Base-by-base conservation (phyloP, 2,113 vertebrate genomes). In the Lethenteron camtschaticum region DNA sequence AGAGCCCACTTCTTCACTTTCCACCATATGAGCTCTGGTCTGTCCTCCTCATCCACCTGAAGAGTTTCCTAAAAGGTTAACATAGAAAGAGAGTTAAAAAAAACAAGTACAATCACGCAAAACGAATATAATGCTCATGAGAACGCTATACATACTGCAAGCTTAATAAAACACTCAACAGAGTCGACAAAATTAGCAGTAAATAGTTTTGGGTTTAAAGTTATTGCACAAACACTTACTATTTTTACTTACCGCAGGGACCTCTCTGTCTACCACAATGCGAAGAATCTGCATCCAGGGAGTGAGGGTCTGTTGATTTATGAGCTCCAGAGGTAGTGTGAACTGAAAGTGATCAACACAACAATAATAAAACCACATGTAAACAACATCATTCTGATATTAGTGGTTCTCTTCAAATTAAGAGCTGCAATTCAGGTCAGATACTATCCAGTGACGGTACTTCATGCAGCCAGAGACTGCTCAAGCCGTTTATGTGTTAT, bases 261-360 rank as follows among this genome's bases (percentile, higher is more conserved):
- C 90, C 73, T 96, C 92, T 73, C 94, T 82, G 72, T 99, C 90
- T 2, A 96, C 92, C 71, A 96, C 89, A 1, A 87, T 86, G 83
- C 94, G 95, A 77, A 99, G 78, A 75, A 99, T 96, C 80, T 92
- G 88, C 84, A 99, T 88, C 94, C 94, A 96, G 71, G 96, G 90
- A 2, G 90, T 85, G 78, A 99, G 80, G 74, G 87, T 96, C 77
- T 96, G 92, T 77, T 94, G 85, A 79, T 95, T 96, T 81, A 99
- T 96, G 76, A 99, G 84, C 74, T 99, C 94, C 80, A 99, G 77
- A 4, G 92, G 92, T 69, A 99, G 82, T 2, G 95, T 99, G 76
- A 96, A 96, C 94, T 92, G 77, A 63, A 70, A 16, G 73, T 11
- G 66, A 70, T 13, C 72, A 9, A 69, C 16, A 58, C 55, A 12